Conservation (phyloP, 1,140 invertebrate genomes). For the Diorhabda carinulata region DNA sequence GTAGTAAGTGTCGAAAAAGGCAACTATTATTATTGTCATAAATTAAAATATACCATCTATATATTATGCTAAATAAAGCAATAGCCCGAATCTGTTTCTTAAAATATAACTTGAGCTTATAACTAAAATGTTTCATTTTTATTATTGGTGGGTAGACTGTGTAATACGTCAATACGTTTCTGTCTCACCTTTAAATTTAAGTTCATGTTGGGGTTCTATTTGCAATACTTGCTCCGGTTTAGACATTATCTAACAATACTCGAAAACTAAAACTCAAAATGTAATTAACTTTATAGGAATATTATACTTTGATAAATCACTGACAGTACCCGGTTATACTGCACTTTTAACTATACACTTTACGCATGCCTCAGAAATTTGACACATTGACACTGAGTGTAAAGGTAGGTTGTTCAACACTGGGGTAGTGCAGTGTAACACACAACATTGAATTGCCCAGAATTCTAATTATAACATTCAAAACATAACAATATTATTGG, state of each 20-base stretch:
- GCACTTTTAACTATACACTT: constrained; percentile 36
- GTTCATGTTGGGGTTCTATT: constrained; percentile 68
- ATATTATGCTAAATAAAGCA: neutral
- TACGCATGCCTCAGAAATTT: constrained; percentile 3
- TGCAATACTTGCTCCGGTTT: constrained; percentile 62
- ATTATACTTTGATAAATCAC: constrained; percentile 7
- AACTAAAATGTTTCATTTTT: constrained; percentile 20
- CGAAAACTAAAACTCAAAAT: constrained; percentile 29
- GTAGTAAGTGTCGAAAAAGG: too few species aligned
- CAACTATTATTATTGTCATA: too few species aligned
- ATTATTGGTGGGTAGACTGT: constrained; percentile 25
- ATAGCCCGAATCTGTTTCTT: neutral
- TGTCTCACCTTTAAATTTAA: constrained; percentile 67
- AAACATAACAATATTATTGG: too few species aligned
- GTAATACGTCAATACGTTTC: constrained; percentile 17
- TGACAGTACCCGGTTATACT: constrained; percentile 44
- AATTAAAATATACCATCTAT: too few species aligned
- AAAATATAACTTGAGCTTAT: neutral
- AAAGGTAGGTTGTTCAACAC: too few species aligned
- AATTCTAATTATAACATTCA: too few species aligned
- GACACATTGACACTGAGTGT: neutral
- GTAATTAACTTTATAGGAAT: constrained; percentile 8
- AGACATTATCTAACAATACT: constrained; percentile 40
- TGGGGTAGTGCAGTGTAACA: too few species aligned
- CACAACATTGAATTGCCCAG: neutral